Base-by-base conservation (phyloP, 2,888 invertebrate genomes). In the Linnaemya vulpina region DNA sequence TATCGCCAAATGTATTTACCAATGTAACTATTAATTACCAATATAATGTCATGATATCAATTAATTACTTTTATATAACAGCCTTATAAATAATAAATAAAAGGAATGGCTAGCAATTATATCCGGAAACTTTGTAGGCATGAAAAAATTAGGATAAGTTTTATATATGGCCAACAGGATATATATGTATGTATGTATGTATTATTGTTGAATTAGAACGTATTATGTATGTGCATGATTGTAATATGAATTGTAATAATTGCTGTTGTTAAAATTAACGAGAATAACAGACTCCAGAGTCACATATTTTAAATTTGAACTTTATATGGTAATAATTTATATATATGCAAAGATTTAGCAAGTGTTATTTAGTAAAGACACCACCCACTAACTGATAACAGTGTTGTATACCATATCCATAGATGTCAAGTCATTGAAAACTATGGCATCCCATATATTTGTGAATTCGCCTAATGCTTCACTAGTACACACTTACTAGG, bases 341-440 rank as follows among this genome's bases (percentile, higher is more conserved):
- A n/a, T 58, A 30, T 3, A 1, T 25, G 25, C 7, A 53, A 15
- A 30, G 2, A 30, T 30, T 30, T 30, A 3, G 2, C 3, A 58
- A n/a, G n/a, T 30, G 8, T 60, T 11, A 11, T 10, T 17, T 11
- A 20, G 10, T 17, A 10, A 20, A 35, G 60, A 20, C 60, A 62
- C 35, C 60, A 62, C 3, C 38, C 38, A 62, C 17, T 20, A 51
- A 25, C 38, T 51, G 63, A 63, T 15, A 68, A 75, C 58, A 20
- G 30, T 77, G 35, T 38, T 51, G 25, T 43, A 25, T 22, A 8
- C 5, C 10, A 46, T 4, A 4, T 46, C 1, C 4, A 46, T 11
- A n/a, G 5, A 46, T 0, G 7, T 46, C n/a, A 15, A 38, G 3
- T n/a, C n/a, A 15, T 15, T 15, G 11, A 20, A 67, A 51, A 22